phyloP scores from a whole-genome alignment of 2,113 vertebrate species.

The Sebastes fasciatus region DNA sequence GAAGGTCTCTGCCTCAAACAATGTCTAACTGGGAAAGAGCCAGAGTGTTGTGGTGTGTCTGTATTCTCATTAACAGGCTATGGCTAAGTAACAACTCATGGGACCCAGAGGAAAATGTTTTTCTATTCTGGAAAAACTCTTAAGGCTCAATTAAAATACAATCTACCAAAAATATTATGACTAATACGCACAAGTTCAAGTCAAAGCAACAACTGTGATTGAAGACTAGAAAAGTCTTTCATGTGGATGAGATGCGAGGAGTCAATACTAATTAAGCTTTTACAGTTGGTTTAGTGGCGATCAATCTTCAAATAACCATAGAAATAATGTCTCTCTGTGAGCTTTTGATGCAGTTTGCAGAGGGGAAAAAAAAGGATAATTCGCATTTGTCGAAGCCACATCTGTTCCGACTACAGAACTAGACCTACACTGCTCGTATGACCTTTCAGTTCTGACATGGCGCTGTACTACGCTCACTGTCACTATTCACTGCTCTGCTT shows the following conservation, averaged over 20 bases:
- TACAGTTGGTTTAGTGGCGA: not conserved
- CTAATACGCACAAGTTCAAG: conserved; percentile 38
- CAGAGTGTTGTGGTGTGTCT: conserved; percentile 5
- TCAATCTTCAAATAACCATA: not conserved
- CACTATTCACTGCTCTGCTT: conserved; percentile 47
- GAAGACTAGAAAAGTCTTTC: conserved; percentile 51
- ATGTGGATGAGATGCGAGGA: conserved; percentile 21
- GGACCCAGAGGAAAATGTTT: conserved; percentile 26
- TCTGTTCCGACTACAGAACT: conserved; percentile 19
- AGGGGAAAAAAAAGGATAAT: not conserved
- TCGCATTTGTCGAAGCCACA: conserved; percentile 23
- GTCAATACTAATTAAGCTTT: conserved; percentile 6
- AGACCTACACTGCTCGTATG: conserved; percentile 42
- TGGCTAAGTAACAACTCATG: conserved; percentile 43
- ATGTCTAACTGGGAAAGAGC: not conserved
- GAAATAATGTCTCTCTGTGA: not conserved
- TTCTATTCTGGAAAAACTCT: conserved; percentile 5
- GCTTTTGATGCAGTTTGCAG: not conserved
- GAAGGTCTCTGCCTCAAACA: conserved; percentile 29
- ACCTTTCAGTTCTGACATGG: conserved; percentile 54
- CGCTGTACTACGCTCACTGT: conserved; percentile 52
- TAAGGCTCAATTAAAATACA: conserved; percentile 26
- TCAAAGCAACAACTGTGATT: conserved; percentile 41
- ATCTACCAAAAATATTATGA: conserved; percentile 17
- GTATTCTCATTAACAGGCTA: conserved; percentile 51